Conservation (phyloP, 35 echinoderm and acorn worm species). For the Nesometra sesokonis region DNA sequence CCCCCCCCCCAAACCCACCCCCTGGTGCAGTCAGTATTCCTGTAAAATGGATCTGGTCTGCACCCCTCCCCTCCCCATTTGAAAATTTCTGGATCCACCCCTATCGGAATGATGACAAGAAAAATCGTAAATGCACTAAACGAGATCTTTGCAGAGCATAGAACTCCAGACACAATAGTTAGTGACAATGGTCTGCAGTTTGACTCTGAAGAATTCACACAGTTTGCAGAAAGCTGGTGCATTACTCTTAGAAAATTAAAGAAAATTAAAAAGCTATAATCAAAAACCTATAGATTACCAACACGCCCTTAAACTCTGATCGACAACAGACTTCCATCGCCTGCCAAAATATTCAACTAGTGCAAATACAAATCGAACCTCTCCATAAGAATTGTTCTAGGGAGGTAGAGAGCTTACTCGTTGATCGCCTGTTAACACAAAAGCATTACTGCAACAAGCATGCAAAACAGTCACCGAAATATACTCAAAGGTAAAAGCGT, state of each 20-base stretch:
- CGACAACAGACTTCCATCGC: constrained; percentile 35
- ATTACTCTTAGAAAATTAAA: constrained; percentile 36
- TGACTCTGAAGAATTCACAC: constrained; percentile 13
- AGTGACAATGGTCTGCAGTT: constrained; percentile 58
- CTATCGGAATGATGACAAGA: constrained; percentile 22
- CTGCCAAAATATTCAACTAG: constrained; percentile 35
- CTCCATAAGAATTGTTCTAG: constrained; percentile 23
- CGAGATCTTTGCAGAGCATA: constrained; percentile 42
- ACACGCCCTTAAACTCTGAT: constrained; percentile 23
- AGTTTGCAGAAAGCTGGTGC: constrained; percentile 38
- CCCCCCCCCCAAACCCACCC: too few relatives aligned
- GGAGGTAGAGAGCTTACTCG: constrained; percentile 6
- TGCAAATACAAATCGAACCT: constrained; percentile 16
- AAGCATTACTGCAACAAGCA: constrained; percentile 19
- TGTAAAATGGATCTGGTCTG: too few relatives aligned
- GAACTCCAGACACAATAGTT: constrained; percentile 46
- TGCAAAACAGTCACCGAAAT: background rate
- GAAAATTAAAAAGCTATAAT: constrained; percentile 31
- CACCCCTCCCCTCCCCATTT: too few relatives aligned
- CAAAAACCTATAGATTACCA: constrained; percentile 47
- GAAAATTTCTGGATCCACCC: too few relatives aligned
- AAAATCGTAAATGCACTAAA: constrained; percentile 5
- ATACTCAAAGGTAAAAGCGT: constrained; percentile 14
- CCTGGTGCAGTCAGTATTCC: too few relatives aligned
- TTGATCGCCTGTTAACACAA: constrained; percentile 22